These are phyloP conservation scores for Epiblema foenella DNA, from an alignment of 2,888 invertebrate species.

Conservation along the genomic window DNA sequence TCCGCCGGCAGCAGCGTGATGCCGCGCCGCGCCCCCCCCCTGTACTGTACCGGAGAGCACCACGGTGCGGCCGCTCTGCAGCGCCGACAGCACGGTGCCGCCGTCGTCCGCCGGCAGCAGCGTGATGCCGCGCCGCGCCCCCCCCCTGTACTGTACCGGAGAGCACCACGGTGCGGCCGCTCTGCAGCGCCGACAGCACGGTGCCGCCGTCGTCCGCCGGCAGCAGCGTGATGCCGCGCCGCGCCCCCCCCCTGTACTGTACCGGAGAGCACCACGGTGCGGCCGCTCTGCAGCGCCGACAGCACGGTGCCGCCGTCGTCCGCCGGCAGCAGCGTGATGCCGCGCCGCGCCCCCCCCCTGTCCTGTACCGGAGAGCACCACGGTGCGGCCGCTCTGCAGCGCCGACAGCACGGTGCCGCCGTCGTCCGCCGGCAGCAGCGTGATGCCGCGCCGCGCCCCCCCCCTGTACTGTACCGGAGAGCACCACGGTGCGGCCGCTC, in stretches of 20 bases:
- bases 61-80: conserved; percentile 86
- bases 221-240: conserved; percentile 94
- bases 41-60: too few relatives aligned
- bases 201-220: conserved; percentile 89
- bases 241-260: too few relatives aligned
- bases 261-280: too few relatives aligned
- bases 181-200: conserved; percentile 92
- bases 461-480: too few relatives aligned
- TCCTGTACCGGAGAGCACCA: too few relatives aligned
- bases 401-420: conserved; percentile 90
- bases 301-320: conserved; percentile 90
- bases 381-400: conserved; percentile 87
- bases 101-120: conserved; percentile 92
- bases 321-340: conserved; percentile 93
- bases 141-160: too few relatives aligned
- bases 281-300: conserved; percentile 91
- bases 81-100: conserved; percentile 90
- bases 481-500: too few relatives aligned
- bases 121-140: conserved; percentile 92
- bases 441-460: conserved; percentile 93
- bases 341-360: conserved; percentile 86
- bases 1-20: too few relatives aligned
- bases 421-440: conserved; percentile 92
- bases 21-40: too few relatives aligned
- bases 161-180: conserved; percentile 66